Percentiles rank a stretch among this genome's conserved stretches.
Evolutionary conservation across 2,113 vertebrate genomes (phyloP).

Genomic region (Leptodactylus fuscus): DNA sequence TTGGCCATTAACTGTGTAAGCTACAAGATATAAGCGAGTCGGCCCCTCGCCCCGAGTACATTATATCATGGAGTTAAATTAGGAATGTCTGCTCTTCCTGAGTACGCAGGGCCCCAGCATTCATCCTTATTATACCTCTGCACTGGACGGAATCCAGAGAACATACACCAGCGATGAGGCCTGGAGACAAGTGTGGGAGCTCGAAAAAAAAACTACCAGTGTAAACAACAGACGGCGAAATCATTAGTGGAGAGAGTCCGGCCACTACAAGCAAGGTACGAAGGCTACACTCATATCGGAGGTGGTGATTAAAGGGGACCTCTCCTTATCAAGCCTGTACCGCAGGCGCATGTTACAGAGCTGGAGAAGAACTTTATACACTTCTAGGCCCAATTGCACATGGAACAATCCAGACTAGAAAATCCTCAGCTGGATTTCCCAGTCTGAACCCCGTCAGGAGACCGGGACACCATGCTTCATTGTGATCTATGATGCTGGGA

Average conservation of each 20-base stretch:
- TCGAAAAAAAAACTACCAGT: background rate
- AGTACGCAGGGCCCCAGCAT: background rate
- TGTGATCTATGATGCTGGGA: too few relatives aligned
- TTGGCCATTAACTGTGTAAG: background rate
- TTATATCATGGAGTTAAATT: background rate
- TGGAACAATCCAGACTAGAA: too few relatives aligned
- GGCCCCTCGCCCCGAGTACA: background rate
- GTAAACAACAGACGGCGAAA: background rate
- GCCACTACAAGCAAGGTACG: background rate
- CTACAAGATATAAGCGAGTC: background rate
- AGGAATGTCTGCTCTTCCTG: background rate
- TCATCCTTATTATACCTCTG: slow-evolving; percentile 1
- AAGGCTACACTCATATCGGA: too few relatives aligned
- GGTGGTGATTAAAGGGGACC: too few relatives aligned
- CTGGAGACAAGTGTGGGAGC: background rate
- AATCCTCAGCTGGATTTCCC: too few relatives aligned
- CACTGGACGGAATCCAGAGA: background rate
- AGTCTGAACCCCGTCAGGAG: too few relatives aligned
- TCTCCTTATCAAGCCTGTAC: too few relatives aligned
- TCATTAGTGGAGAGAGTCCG: background rate
- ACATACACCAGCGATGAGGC: background rate
- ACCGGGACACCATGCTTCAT: too few relatives aligned
- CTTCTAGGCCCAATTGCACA: too few relatives aligned
- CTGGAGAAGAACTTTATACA: too few relatives aligned
- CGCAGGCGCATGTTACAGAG: too few relatives aligned